Evolutionary conservation across 35 echinoderm and acorn worm genomes (phyloP).

Genomic region (Ptychodera flava): DNA sequence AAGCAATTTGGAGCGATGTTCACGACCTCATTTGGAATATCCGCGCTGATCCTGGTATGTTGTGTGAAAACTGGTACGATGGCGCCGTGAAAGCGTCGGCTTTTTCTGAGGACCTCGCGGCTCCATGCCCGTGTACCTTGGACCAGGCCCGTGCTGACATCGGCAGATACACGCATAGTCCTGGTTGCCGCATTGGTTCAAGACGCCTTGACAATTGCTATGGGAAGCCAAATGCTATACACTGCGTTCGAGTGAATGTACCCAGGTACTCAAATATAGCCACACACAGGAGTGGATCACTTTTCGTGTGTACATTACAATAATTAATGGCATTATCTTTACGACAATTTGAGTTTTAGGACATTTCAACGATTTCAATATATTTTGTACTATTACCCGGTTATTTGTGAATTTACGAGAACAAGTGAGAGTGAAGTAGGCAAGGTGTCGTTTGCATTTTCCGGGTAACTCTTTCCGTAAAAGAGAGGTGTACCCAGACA

Average conservation of each 20-base stretch:
- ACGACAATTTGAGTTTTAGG: not conserved
- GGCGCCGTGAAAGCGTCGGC: no score
- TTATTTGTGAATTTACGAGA: not conserved
- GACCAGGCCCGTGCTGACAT: conserved; percentile 51
- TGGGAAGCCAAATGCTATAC: conserved; percentile 27
- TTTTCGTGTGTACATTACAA: not conserved
- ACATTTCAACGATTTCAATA: not conserved
- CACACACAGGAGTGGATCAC: not conserved
- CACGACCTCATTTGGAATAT: no score
- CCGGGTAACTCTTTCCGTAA: no score
- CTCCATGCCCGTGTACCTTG: conserved; percentile 62
- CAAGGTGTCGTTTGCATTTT: not conserved
- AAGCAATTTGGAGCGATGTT: no score
- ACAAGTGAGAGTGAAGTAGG: not conserved
- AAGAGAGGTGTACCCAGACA: no score
- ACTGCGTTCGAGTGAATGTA: conserved; percentile 63
- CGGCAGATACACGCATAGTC: conserved; percentile 33
- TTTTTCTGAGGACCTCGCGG: conserved; percentile 24
- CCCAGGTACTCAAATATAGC: conserved; percentile 34
- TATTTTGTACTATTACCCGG: not conserved
- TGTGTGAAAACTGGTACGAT: no score
- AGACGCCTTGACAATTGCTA: conserved; percentile 15
- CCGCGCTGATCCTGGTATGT: no score
- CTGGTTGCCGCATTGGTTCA: conserved; percentile 24
- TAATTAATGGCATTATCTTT: not conserved